Evolutionary conservation across 2,113 vertebrate species (phyloP).

Genomic region (Rallus limicola): DNA sequence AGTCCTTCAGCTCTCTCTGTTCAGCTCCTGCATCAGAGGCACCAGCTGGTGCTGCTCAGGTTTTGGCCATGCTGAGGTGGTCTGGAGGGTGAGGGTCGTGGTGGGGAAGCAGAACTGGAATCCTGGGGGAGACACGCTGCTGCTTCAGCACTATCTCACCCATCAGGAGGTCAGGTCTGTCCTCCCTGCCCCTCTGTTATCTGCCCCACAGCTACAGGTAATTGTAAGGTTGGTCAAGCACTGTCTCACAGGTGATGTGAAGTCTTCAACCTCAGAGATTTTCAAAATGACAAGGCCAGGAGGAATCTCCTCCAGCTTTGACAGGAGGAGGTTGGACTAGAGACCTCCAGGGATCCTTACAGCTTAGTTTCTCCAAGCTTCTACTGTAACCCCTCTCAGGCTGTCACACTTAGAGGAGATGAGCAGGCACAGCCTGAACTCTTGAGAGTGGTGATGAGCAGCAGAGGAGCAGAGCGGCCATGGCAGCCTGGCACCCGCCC

Average conservation of each 20-base stretch:
- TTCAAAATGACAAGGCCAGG: neutral
- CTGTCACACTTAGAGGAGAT: neutral
- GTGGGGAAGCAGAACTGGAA: neutral
- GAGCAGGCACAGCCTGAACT: neutral
- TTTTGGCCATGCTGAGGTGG: neutral
- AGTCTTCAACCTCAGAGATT: neutral
- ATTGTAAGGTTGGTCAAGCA: neutral
- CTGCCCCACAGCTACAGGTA: no score
- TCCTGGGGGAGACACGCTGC: accelerated
- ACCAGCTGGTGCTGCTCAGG: neutral
- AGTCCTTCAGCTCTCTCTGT: neutral
- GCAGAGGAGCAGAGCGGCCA: neutral
- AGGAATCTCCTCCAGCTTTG: neutral
- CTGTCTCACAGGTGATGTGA: neutral
- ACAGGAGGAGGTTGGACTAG: neutral
- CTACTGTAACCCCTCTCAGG: neutral
- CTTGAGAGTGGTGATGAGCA: neutral
- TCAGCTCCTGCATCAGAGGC: accelerated
- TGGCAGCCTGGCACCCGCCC: neutral
- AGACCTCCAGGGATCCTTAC: neutral
- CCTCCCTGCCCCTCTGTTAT: neutral
- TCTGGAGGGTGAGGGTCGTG: neutral
- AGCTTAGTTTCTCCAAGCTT: neutral
- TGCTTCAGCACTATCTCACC: neutral
- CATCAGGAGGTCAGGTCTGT: neutral